phyloP scores from a whole-genome alignment of 2,113 vertebrate genomes.

The Herpailurus yagouaroundi region DNA sequence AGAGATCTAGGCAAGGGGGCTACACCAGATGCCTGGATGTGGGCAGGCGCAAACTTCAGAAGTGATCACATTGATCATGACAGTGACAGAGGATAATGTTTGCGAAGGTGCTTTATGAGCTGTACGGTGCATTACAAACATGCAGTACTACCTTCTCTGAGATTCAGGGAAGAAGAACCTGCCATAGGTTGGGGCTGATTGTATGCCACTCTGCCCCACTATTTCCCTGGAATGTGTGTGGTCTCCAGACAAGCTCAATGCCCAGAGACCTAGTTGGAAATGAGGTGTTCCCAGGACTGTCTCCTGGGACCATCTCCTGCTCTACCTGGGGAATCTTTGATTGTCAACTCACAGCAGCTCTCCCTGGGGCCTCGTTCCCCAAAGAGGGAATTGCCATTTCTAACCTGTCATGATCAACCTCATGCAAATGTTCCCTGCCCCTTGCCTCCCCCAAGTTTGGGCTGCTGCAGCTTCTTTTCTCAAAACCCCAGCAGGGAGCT shows the following conservation, averaged over 20 bases:
- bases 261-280: conserved; percentile 4
- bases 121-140: neutral
- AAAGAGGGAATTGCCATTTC: neutral
- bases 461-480: conserved; percentile 2
- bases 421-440: neutral
- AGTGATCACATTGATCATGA: neutral
- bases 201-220: neutral
- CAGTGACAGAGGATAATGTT: neutral
- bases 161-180: neutral
- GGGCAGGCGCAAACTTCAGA: neutral
- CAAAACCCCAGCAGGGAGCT: neutral
- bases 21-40: neutral
- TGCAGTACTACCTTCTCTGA: neutral
- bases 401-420: neutral
- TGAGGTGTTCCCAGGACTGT: neutral
- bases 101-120: conserved; percentile 24
- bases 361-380: neutral
- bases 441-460: conserved; percentile 2
- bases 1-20: neutral
- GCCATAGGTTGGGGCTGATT: neutral
- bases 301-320: neutral
- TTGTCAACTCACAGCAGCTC: neutral
- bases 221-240: neutral
- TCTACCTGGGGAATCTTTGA: neutral
- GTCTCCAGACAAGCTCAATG: neutral